Conservation (phyloP, 2,888 invertebrate genomes). For the Drosophila bunnanda region DNA sequence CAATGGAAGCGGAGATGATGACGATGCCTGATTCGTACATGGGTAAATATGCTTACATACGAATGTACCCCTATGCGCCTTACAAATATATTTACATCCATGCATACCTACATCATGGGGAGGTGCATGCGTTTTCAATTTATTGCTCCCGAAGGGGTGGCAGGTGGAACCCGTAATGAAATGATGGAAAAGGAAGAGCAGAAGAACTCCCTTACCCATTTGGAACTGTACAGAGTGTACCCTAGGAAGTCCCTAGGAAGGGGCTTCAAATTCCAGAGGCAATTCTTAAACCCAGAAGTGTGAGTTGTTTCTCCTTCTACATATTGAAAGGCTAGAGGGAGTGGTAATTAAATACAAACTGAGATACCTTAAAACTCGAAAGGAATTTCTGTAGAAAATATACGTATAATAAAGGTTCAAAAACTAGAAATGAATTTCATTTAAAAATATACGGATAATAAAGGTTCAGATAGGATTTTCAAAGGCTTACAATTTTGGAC, state of each 20-base stretch:
- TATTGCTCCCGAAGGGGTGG: constrained; percentile 7
- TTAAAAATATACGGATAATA: not conserved
- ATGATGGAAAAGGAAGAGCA: constrained; percentile 2
- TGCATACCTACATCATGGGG: constrained; percentile 13
- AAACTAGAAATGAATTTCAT: not conserved
- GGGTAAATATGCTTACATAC: constrained; percentile 48
- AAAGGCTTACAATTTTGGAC: not conserved
- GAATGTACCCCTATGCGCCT: constrained; percentile 27
- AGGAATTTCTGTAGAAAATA: not conserved
- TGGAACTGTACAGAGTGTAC: not conserved
- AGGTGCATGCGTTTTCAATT: constrained; percentile 52
- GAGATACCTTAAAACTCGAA: not conserved
- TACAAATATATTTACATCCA: constrained; percentile 13
- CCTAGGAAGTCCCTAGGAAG: not conserved
- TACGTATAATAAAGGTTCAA: not conserved
- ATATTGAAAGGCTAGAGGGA: not conserved
- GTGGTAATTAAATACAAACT: not conserved
- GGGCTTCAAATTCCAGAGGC: not conserved
- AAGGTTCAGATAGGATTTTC: not conserved
- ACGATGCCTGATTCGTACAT: constrained; percentile 69
- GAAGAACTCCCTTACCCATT: too few species aligned
- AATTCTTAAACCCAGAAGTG: not conserved
- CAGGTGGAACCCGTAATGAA: not conserved
- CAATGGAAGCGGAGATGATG: constrained; percentile 25
- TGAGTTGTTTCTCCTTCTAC: not conserved